Percentiles rank a stretch among this genome's conserved stretches.
These are phyloP conservation scores for Cyphomyrus discorhynchus DNA, from an alignment of 2,113 vertebrate species.

Conservation along the genomic window DNA sequence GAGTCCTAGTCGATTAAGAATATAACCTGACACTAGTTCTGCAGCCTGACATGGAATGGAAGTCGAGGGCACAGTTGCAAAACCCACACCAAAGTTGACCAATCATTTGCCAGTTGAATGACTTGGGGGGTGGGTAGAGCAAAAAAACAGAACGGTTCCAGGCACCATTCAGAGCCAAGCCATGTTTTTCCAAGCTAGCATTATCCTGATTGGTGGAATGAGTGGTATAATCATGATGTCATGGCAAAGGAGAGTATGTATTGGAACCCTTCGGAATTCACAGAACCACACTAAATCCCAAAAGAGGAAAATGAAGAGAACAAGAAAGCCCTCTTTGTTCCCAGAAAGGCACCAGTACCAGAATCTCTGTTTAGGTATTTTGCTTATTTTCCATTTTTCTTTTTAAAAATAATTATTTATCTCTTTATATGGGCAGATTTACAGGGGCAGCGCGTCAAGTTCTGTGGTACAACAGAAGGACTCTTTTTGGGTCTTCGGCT, in stretches of 20 bases:
- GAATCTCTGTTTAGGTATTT: background rate
- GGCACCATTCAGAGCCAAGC: background rate
- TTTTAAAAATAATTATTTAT: background rate
- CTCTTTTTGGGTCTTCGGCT: background rate
- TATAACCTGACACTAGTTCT: background rate
- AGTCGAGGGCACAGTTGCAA: background rate
- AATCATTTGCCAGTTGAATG: background rate
- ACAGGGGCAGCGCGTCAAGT: background rate
- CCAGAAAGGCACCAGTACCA: background rate
- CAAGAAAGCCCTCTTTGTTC: background rate
- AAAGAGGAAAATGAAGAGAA: background rate
- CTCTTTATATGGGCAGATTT: background rate
- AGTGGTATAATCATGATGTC: background rate
- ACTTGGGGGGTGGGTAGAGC: background rate
- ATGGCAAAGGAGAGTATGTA: background rate
- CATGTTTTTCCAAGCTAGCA: background rate
- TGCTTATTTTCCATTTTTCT: background rate
- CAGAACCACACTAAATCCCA: background rate
- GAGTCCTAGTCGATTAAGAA: background rate
- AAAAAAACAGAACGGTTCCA: background rate
- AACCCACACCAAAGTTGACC: background rate
- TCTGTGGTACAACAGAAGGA: background rate
- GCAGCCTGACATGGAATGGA: background rate
- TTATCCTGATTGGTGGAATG: background rate
- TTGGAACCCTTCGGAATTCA: background rate